Evolutionary conservation across 2,797 vertebrate genomes (phyloP), one percentile per base, ranked within the genome.

Genomic region (Hyperoplus lanceolatus): DNA sequence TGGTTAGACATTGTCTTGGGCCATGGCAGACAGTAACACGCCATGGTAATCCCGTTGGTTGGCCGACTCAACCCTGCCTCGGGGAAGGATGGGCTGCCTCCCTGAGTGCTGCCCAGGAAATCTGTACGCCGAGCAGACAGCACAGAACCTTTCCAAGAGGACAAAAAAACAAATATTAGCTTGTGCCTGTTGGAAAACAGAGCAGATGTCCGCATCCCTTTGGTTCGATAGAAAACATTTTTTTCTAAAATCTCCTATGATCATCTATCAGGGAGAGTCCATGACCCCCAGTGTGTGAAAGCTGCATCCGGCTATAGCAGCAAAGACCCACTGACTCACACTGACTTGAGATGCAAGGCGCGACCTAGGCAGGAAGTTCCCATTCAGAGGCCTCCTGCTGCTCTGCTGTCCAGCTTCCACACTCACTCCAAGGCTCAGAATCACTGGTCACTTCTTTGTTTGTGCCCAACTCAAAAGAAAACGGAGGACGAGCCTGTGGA

Each of bases 261-360:
- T 89, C 75, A 80, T 88, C 68, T 84, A 70, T 89, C 73, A 53
- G 74, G 73, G 84, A 71, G 77, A 29, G 73, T 73, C 73, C 73
- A 75, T 83, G 80, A 84, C 80, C 75, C 29, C 74, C 71, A 63
- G 82, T 59, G 73, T 82, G 81, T 43, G 65, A 73, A 70, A 68
- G 81, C 81, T 66, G 66, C 4, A 51, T 46, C 53, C 45, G 67
- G 80, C 42, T 61, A 29, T 29, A 73, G 80, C 5, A 59, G 77
- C 70, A 53, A 62, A 29, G 29, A 29, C 29, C 29, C 29, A 87
- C 81, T 77, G 84, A 91, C 88, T 90, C 85, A 70, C 54, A 56
- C 73, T 84, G 75, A 94, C 81, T 95, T 95, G 82, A 94, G 87
- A 95, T 95, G 92, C 93, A 94, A 90, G 89, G 90, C 87, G 82